Conservation (phyloP, 2,113 vertebrate species). For the Silurus glanis region DNA sequence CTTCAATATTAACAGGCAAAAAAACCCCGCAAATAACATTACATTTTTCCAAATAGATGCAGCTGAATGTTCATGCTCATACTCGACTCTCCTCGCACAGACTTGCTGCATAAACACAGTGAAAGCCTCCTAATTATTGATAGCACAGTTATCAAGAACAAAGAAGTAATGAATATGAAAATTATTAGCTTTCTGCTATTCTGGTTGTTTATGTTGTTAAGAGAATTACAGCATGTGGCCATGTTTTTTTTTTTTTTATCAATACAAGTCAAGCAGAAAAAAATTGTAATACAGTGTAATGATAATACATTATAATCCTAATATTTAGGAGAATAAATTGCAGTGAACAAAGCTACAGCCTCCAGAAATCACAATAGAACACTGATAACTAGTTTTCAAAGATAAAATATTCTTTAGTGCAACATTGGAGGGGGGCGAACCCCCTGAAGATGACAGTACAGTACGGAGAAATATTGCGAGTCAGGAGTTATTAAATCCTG, state of each 20-base stretch:
- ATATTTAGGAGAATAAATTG: background rate
- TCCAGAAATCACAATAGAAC: constrained; percentile 9
- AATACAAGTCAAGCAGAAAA: background rate
- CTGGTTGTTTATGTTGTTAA: background rate
- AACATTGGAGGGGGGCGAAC: background rate
- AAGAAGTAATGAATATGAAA: background rate
- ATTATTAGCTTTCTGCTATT: background rate
- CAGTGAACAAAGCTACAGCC: background rate
- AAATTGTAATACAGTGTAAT: background rate
- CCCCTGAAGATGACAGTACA: constrained; percentile 4
- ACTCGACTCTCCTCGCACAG: constrained; percentile 30
- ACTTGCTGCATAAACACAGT: constrained; percentile 16
- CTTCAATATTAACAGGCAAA: background rate
- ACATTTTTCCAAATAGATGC: constrained; percentile 1
- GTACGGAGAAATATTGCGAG: constrained; percentile 2
- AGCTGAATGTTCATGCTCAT: constrained; percentile 19
- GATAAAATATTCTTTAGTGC: constrained; percentile 17
- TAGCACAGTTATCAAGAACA: constrained; percentile 10
- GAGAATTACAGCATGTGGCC: background rate
- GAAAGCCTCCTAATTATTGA: constrained; percentile 38
- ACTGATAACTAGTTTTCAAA: constrained; percentile 1
- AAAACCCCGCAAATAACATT: background rate
- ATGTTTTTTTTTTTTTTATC: background rate
- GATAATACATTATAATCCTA: constrained; percentile 7
- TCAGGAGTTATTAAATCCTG: constrained; percentile 51